Evolutionary conservation across 2,797 vertebrate genomes (phyloP), one percentile per base, ranked within the genome.

Genomic region (Okamejei kenojei): DNA sequence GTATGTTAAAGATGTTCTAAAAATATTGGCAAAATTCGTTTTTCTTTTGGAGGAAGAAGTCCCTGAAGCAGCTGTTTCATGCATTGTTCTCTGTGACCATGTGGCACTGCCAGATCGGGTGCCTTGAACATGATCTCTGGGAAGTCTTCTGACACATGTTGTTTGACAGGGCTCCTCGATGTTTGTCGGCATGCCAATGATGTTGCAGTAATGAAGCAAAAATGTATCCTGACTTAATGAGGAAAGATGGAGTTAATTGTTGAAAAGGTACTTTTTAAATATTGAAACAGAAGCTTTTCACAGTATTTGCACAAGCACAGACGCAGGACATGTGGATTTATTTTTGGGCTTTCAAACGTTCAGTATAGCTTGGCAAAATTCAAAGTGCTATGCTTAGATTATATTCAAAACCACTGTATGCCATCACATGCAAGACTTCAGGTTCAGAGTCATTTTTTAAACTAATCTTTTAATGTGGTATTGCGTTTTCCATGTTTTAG

Each of bases 71-170:
- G 94, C 93, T 95, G 94, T 94, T 94, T 63, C 93, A 94, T 54
- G 3, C 1, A 29, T 90, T 94, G 54, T 11, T 2, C 38, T 58
- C 45, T 93, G n/a, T 95, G 78, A 73, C 93, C 73, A 94, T 93
- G 93, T 93, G 90, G 54, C 93, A 94, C 93, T 93, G 94, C 94
- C 93, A 95, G 81, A 95, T 93, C 94, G 78, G 26, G 94, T 94
- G 94, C 79, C 84, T 94, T 93, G 93, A 93, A 93, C 80, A 45
- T 95, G 29, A 35, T 93, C 74, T 94, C 5, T 93, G 93, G 93
- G 90, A 95, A 93, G 94, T 71, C 94, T 90, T 88, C 29, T 93
- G 93, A 77, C 29, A 35, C 86, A 94, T 93, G 78, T 91, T 94
- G 94, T 93, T 94, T 95, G 93, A 94, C 93, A 94, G 93, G 15